phyloP scores from a whole-genome alignment of 2,888 invertebrate genomes.

The Amphiduros pacificus region DNA sequence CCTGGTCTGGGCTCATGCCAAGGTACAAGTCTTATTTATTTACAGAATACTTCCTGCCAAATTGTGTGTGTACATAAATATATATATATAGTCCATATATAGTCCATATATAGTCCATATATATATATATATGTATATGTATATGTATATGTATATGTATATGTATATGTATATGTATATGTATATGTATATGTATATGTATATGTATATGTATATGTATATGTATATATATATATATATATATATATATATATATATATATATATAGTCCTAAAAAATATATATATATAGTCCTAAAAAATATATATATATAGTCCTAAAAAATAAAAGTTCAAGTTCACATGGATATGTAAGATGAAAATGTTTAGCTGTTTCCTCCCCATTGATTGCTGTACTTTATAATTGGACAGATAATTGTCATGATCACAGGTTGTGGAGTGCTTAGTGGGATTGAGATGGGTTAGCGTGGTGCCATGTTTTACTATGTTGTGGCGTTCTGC shows the following conservation, averaged over 20 bases:
- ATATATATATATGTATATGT: background rate
- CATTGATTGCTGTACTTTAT: too few relatives aligned
- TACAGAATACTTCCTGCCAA: too few relatives aligned
- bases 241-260: slow-evolving; percentile 3
- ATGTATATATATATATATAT: slow-evolving; percentile 15
- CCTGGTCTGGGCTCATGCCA: too few relatives aligned
- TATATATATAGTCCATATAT: background rate
- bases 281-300: background rate
- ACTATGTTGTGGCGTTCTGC: too few relatives aligned
- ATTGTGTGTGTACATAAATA: background rate
- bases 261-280: background rate
- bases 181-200: slow-evolving; percentile 6
- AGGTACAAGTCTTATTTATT: too few relatives aligned
- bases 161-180: slow-evolving; percentile 9
- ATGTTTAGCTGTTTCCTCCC: too few relatives aligned
- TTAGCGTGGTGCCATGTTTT: too few relatives aligned
- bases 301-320: background rate
- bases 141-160: background rate
- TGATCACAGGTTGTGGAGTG: too few relatives aligned
- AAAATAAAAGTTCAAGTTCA: too few relatives aligned
- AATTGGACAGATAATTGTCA: too few relatives aligned
- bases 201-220: slow-evolving; percentile 14
- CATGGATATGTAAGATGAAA: too few relatives aligned
- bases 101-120: background rate
- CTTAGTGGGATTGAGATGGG: too few relatives aligned